Evolutionary conservation across 2,797 vertebrate species (phyloP).

Genomic region (Phalanger gymnotis): DNA sequence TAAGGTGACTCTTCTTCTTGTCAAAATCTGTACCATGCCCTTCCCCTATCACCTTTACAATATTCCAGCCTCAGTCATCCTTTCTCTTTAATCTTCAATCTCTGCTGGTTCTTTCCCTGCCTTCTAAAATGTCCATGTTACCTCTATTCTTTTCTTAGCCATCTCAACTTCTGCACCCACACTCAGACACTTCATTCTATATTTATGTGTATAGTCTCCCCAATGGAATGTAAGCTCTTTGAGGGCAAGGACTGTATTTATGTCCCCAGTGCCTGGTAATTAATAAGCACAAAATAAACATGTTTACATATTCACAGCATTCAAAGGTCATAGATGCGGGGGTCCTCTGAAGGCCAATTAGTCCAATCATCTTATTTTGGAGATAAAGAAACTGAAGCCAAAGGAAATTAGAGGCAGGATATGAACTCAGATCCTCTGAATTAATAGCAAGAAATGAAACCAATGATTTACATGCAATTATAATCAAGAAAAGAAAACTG

Average conservation of each 20-base stretch:
- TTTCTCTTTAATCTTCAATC: neutral
- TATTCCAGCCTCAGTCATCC: neutral
- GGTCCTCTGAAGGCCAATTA: neutral
- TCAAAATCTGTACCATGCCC: neutral
- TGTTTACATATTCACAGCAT: neutral
- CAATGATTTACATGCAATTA: neutral
- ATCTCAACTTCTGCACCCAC: too few species aligned
- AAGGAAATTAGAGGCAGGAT: neutral
- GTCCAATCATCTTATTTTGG: neutral
- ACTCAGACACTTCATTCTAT: too few species aligned
- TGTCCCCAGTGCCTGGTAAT: neutral
- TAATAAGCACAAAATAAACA: neutral
- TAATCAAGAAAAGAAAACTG: neutral
- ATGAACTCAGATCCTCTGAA: neutral
- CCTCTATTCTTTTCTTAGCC: too few species aligned
- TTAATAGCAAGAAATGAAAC: neutral
- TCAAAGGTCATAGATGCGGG: neutral
- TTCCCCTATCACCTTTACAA: neutral
- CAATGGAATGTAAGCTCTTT: neutral
- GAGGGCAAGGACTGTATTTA: neutral
- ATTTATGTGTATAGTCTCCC: neutral
- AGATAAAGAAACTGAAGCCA: neutral
- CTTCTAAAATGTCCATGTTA: too few species aligned
- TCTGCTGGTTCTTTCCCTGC: too few species aligned
- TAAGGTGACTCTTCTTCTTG: neutral